Conservation (phyloP, 1,140 invertebrate species). For the Tetramorium parvispinum region DNA sequence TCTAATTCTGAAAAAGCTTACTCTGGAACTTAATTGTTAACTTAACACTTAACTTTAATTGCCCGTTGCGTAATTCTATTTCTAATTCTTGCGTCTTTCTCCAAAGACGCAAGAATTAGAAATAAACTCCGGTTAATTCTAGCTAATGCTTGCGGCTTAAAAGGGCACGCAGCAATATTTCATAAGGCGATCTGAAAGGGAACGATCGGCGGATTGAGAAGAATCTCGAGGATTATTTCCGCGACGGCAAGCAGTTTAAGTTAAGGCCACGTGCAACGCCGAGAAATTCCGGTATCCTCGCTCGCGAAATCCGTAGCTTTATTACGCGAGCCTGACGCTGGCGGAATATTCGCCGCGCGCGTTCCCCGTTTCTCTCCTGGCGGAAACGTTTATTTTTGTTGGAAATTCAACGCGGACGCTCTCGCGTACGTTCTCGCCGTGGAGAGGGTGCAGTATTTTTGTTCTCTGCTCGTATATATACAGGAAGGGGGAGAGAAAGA, state of each 20-base stretch:
- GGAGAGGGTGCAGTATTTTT: conserved; percentile 61
- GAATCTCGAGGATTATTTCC: background rate
- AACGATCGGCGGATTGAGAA: background rate
- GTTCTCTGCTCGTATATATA: background rate
- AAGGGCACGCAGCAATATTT: background rate
- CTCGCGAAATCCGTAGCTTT: conserved; percentile 44
- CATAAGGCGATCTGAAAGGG: background rate
- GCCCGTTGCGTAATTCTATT: background rate
- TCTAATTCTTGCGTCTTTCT: background rate
- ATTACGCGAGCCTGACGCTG: conserved; percentile 25
- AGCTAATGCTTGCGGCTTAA: background rate
- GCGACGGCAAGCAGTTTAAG: background rate
- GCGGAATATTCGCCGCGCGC: conserved; percentile 7
- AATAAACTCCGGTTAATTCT: background rate
- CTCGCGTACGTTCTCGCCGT: conserved; percentile 52
- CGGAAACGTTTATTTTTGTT: conserved; percentile 65
- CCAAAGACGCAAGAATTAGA: too few species aligned
- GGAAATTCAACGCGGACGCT: conserved; percentile 56
- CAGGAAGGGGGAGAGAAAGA: background rate
- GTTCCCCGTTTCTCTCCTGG: background rate
- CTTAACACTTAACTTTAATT: background rate
- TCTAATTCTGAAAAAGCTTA: background rate
- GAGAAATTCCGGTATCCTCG: conserved; percentile 41
- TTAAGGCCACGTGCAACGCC: background rate
- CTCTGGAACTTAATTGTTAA: background rate